Conservation (phyloP, 2,113 vertebrate species). For the Rutilus rutilus region DNA sequence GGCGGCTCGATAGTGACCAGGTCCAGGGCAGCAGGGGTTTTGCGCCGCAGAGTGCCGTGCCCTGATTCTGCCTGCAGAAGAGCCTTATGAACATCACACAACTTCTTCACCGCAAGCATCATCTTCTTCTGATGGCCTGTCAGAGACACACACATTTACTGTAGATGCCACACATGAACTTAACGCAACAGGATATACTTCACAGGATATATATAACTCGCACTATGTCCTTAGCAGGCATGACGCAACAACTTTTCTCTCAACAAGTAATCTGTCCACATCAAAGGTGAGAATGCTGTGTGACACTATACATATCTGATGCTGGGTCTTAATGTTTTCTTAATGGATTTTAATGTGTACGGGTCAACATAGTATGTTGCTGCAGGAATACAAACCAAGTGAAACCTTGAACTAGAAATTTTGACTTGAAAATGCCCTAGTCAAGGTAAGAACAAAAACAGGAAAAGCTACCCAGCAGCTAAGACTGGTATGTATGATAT, state of each 20-base stretch:
- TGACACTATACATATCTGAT: background rate
- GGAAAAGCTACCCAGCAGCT: background rate
- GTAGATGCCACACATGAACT: background rate
- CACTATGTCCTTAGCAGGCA: background rate
- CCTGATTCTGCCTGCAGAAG: slow-evolving; percentile 77
- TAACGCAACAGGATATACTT: background rate
- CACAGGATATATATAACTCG: background rate
- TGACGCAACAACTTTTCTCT: background rate
- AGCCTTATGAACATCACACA: slow-evolving; percentile 87
- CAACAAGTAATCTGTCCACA: background rate
- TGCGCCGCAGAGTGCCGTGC: slow-evolving; percentile 77
- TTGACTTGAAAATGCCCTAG: background rate
- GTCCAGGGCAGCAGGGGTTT: slow-evolving; percentile 74
- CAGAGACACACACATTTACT: background rate
- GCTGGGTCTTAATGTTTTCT: no score
- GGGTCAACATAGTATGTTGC: background rate
- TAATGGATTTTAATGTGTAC: no score
- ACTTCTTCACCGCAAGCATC: slow-evolving; percentile 91
- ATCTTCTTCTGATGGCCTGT: slow-evolving; percentile 98
- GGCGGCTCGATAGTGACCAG: slow-evolving; percentile 86
- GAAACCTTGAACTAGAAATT: no score
- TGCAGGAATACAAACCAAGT: background rate
- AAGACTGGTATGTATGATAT: no score
- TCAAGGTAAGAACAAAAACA: background rate
- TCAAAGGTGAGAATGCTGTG: background rate